Conservation (phyloP, 2,113 vertebrate species). For the Psilopogon haemacephalus region DNA sequence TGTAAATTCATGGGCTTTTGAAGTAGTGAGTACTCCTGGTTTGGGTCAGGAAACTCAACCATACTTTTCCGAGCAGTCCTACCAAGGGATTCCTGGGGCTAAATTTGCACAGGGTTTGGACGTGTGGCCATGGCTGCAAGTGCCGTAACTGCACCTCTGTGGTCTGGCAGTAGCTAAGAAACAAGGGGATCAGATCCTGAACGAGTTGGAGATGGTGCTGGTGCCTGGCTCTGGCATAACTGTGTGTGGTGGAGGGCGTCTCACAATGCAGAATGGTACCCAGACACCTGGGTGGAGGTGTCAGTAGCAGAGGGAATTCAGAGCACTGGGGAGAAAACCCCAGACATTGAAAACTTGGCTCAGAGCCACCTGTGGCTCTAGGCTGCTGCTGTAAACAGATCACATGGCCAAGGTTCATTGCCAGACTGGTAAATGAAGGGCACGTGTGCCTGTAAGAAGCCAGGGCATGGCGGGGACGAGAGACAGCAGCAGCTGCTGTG, state of each 20-base stretch:
- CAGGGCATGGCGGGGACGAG: not conserved
- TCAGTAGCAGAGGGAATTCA: not conserved
- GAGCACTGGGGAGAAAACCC: not conserved
- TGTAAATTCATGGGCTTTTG: not conserved
- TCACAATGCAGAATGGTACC: not conserved
- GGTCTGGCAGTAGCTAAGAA: not conserved
- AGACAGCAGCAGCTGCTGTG: not conserved
- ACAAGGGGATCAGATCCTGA: not conserved
- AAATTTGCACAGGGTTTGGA: not conserved
- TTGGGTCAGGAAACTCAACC: not conserved
- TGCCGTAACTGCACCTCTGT: not conserved
- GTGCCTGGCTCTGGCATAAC: not conserved
- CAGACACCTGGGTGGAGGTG: not conserved
- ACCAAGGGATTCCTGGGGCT: not conserved
- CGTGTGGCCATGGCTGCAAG: fast-evolving
- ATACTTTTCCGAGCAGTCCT: not conserved
- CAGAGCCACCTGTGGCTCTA: not conserved
- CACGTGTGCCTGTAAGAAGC: constrained; percentile 9
- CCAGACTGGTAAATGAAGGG: constrained; percentile 1
- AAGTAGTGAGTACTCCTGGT: not conserved
- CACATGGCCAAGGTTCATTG: not conserved
- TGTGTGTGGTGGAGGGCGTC: fast-evolving
- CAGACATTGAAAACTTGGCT: not conserved
- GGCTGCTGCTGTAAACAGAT: constrained; percentile 26
- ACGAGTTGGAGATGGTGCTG: not conserved